Evolutionary conservation across 2,888 invertebrate genomes (phyloP), one percentile per base, ranked within the genome.

Genomic region (Tetragonisca angustula): DNA sequence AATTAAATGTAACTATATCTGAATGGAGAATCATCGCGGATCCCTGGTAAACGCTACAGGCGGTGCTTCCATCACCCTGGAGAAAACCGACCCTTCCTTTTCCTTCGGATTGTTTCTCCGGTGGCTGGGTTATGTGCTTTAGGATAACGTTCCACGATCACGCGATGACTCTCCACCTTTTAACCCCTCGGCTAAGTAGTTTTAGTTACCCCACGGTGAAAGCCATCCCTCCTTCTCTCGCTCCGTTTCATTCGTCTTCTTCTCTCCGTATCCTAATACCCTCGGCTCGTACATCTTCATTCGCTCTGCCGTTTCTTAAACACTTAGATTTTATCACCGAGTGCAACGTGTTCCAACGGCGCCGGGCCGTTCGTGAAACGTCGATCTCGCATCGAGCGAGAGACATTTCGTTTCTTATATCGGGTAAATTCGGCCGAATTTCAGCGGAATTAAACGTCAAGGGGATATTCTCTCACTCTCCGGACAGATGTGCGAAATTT

Each of bases 61-160:
- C 84, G 17, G 69, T 62, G 50, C 68, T 76, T 78, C 82, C 79
- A 86, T 81, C 75, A 71, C 52, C 71, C 71, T 36, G 79, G 68
- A 87, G 84, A 81, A 75, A 83, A 69, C 72, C 84, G 81, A 86
- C 73, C 86, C 86, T 84, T 71, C 75, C 80, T 75, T 68, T 83
- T 78, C 78, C 81, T 65, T 69, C 85, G 88, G 90, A 91, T 90
- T 89, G 88, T 90, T 91, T 91, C 89, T 88, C 83, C 82, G 86
- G 86, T 85, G 84, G 89, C 80, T 84, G 85, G 88, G 87, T 90
- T 90, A 89, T 87, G 88, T 88, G 87, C 83, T 82, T 83, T 84
- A 86, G 89, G 90, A 91, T 93, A 93, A 93, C 92, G 93, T 91
- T 91, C 91, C 87, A 92, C 91, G 91, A 91, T 92, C 93, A 93